Conservation (phyloP, 2,888 invertebrate species). For the Ectemnius continuus region DNA sequence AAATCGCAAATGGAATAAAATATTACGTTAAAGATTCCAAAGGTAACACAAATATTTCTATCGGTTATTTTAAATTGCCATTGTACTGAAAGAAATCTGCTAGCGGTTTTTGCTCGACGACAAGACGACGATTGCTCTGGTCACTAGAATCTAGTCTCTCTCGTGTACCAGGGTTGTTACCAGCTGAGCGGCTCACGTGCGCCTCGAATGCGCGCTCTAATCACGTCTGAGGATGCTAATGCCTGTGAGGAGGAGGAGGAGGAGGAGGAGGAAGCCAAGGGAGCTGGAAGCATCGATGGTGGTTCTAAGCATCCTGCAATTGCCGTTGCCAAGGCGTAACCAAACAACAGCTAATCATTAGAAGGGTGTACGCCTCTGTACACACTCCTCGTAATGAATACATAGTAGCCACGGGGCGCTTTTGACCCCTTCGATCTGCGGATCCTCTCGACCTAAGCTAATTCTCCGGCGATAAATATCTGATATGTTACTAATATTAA, state of each 20-base stretch:
- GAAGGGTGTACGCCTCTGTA: slow-evolving; percentile 60
- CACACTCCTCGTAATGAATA: slow-evolving; percentile 68
- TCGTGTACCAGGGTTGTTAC: neutral
- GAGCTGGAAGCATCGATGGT: slow-evolving; percentile 23
- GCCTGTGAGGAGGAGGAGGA: neutral
- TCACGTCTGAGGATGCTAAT: slow-evolving; percentile 50
- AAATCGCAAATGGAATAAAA: too few relatives aligned
- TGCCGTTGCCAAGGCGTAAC: slow-evolving; percentile 68
- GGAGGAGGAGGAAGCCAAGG: neutral
- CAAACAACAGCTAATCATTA: slow-evolving; percentile 69
- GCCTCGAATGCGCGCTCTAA: slow-evolving; percentile 35
- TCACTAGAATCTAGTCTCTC: too few relatives aligned
- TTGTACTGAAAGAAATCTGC: slow-evolving; percentile 27
- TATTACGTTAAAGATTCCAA: too few relatives aligned
- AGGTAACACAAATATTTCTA: too few relatives aligned
- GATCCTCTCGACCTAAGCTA: too few relatives aligned
- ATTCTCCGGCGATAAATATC: too few relatives aligned
- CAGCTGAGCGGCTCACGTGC: neutral
- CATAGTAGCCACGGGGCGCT: slow-evolving; percentile 37
- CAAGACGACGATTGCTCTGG: neutral
- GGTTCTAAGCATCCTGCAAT: slow-evolving; percentile 30
- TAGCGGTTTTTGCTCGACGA: slow-evolving; percentile 34
- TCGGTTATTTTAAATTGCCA: too few relatives aligned
- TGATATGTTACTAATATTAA: too few relatives aligned
- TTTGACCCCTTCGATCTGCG: neutral